Evolutionary conservation across 2,888 invertebrate genomes (phyloP).

Genomic region (Brachycybe producta): DNA sequence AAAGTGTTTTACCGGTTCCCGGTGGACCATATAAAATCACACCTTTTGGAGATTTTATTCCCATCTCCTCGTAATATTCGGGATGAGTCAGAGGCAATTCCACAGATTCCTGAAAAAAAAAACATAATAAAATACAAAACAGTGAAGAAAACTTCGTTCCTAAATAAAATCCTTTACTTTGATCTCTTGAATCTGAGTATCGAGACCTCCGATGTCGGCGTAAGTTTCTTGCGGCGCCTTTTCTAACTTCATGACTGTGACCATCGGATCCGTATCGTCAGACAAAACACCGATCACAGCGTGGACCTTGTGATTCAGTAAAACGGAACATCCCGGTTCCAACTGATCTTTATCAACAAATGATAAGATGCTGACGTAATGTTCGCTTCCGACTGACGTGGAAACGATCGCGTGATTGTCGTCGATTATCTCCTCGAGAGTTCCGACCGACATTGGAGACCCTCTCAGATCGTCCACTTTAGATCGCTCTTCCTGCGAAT

Average conservation of each 20-base stretch:
- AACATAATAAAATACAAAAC: not conserved
- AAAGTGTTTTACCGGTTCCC: slow-evolving; percentile 93
- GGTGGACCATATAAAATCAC: slow-evolving; percentile 97
- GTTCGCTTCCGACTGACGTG: slow-evolving; percentile 96
- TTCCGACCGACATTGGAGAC: slow-evolving; percentile 99
- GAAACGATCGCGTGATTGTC: slow-evolving; percentile 99
- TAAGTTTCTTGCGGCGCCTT: slow-evolving; percentile 99
- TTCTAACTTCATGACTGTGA: slow-evolving; percentile 98
- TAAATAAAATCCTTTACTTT: slow-evolving; percentile 41
- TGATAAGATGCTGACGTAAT: slow-evolving; percentile 96
- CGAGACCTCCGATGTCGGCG: slow-evolving; percentile 94
- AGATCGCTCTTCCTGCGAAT: slow-evolving; percentile 67
- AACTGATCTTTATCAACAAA: slow-evolving; percentile 99
- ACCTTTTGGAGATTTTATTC: slow-evolving; percentile 98
- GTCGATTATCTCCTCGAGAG: slow-evolving; percentile 97
- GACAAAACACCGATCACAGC: slow-evolving; percentile 98
- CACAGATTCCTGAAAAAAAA: slow-evolving; percentile 61
- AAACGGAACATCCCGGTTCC: slow-evolving; percentile 95
- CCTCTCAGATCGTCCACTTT: slow-evolving; percentile 97
- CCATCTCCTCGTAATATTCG: slow-evolving; percentile 99
- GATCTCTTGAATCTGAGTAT: slow-evolving; percentile 94
- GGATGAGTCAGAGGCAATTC: slow-evolving; percentile 97
- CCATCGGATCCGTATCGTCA: slow-evolving; percentile 99
- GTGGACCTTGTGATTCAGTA: slow-evolving; percentile 97
- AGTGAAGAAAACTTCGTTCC: not conserved